Base-by-base conservation (phyloP, 2,797 vertebrate species). In the Esox masquinongy region DNA sequence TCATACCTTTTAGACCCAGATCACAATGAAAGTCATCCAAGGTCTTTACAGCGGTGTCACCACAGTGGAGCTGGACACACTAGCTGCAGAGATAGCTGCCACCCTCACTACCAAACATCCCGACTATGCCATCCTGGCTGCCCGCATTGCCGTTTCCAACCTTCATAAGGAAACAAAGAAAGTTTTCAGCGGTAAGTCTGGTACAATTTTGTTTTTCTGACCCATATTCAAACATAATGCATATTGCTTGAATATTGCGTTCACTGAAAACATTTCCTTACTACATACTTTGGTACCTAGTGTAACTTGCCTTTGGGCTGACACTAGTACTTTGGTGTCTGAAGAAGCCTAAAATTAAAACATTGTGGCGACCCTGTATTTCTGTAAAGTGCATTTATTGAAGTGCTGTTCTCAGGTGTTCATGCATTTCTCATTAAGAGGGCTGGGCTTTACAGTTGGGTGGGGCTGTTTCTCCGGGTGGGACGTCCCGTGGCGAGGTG, bases 101-200 rank as follows among this genome's bases (percentile, higher is more conserved):
- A 99, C 97, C 0, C 95, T 99, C 77, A 99, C 98, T 4, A 99
- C 98, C 14, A 99, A 99, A 74, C 92, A 99, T 88, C 98, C 97
- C 0, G 98, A 99, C 91, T 99, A 99, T 0, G 97, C 98, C 51
- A 96, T 98, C 81, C 91, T 99, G 47, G 98, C 98, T 0, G 98
- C 98, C 0, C 93, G 98, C 4, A 97, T 99, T 12, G 97, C 97
- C 0, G 97, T 99, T 12, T 99, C 97, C 79, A 99, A 99, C 82
- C 84, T 99, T 84, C 98, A 99, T 92, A 99, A 99, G 79, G 97
- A 99, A 88, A 99, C 98, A 0, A 99, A 99, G 94, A 99, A 99
- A 29, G 95, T 98, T 67, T 99, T 98, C 88, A 98, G 97, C 0
- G 96, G 96, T 96, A 72, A 84, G 95, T 92, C 14, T 16, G 1